These are phyloP conservation scores for Camelus bactrianus DNA, from an alignment of 2,113 vertebrate species.

Conservation along the genomic window DNA sequence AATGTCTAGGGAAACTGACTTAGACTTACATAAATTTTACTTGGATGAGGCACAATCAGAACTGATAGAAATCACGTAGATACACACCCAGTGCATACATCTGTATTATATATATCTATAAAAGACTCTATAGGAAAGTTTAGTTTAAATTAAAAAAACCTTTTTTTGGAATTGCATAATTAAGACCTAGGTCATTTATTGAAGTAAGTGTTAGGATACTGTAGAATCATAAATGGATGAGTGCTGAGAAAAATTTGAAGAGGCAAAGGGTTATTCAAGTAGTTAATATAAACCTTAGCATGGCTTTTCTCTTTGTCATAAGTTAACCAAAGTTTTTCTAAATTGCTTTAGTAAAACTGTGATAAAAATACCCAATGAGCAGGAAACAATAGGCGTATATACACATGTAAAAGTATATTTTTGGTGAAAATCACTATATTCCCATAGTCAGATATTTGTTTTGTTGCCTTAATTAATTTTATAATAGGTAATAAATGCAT, in stretches of 20 bases:
- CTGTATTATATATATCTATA: not conserved
- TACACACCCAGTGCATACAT: not conserved
- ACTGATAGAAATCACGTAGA: conserved; percentile 59
- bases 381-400: not conserved
- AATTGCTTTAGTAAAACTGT: conserved; percentile 38
- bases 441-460: not conserved
- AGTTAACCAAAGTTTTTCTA: conserved; percentile 51
- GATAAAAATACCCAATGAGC: conserved; percentile 19
- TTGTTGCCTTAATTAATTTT: conserved; percentile 28
- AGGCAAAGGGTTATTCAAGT: not conserved
- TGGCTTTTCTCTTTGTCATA: conserved; percentile 27
- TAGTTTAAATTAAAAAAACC: conserved; percentile 6
- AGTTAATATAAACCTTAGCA: conserved; percentile 36
- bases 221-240: not conserved
- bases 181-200: conserved; percentile 45
- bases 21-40: conserved; percentile 58
- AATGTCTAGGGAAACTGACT: conserved; percentile 53
- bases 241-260: not conserved
- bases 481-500: not conserved
- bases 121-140: not conserved
- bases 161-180: not conserved
- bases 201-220: not conserved
- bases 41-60: not conserved
- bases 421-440: conserved; percentile 28
- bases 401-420: not conserved